Evolutionary conservation across 37 sponge, comb jelly and placozoan genomes (phyloP).

Genomic region (Petrosia ficiformis): DNA sequence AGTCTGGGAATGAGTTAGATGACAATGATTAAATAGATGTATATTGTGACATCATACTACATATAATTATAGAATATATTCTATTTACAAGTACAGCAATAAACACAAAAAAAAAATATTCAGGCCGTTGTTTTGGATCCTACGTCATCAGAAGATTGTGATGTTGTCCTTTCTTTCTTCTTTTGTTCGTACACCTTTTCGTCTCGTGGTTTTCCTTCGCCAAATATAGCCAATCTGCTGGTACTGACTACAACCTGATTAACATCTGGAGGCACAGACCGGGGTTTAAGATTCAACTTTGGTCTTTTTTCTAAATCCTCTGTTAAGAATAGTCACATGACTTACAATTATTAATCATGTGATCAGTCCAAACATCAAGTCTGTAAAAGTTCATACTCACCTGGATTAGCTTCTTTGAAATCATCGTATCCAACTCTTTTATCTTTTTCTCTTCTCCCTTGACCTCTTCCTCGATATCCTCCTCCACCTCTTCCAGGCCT

Average conservation of each 20-base stretch:
- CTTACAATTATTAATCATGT: neutral
- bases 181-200: constrained; percentile 35
- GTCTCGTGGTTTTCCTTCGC: constrained; percentile 75
- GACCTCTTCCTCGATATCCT: constrained; percentile 5
- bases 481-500: constrained; percentile 29
- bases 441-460: constrained; percentile 8
- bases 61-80: too few species aligned
- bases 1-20: too few species aligned
- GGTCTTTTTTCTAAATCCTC: constrained; percentile 78
- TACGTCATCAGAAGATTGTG: neutral
- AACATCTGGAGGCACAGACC: constrained; percentile 66
- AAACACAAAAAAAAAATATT: too few species aligned
- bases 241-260: constrained; percentile 53
- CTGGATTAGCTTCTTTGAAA: constrained; percentile 70
- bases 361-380: neutral
- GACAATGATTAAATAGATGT: too few species aligned
- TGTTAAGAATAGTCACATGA: constrained; percentile 3
- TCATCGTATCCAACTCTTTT: constrained; percentile 28
- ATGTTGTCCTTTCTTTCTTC: constrained; percentile 18
- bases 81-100: too few species aligned
- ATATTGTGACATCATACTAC: too few species aligned
- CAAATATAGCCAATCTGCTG: constrained; percentile 67
- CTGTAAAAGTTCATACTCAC: constrained; percentile 18
- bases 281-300: constrained; percentile 78
- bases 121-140: too few species aligned